Base-by-base conservation (phyloP, 2,113 vertebrate species). In the Thamnophis sirtalis region DNA sequence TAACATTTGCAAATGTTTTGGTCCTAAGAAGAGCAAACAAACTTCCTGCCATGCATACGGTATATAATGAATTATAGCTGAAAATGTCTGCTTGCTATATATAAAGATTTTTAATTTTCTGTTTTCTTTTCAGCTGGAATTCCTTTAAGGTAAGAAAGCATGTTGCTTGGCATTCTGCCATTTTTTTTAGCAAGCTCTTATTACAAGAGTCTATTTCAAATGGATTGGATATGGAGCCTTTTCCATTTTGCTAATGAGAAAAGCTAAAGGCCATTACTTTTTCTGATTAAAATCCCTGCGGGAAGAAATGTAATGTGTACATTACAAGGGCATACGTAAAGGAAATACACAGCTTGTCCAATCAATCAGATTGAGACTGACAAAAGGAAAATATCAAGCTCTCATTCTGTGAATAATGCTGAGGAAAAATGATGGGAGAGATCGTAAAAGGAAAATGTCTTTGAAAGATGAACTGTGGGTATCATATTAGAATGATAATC, bases 241-340 rank as follows among this genome's bases (percentile, higher is more conserved):
- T 97, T 97, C 97, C 96, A 98, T 97, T 97, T 97, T 95, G 95
- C 97, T 98, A 98, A 98, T 98, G 98, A 98, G 97, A 98, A 97
- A 96, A 98, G 97, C 96, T 97, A 98, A 98, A 98, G 97, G 97
- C 96, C 97, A 98, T 95, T 97, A 98, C 97, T 97, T 97, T 94
- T 97, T 96, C 97, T 98, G 97, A 98, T 98, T 98, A 97, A 97
- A 97, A 97, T 97, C 96, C 95, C 88, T 84, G 87, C 93, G 95
- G 96, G 93, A 95, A 93, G 95, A 94, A 96, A 95, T 93, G 95
- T 92, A 94, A 96, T 95, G 91, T 93, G 91, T 93, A 92, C 94
- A 91, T 97, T 95, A 95, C 80, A 54, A 93, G 86, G 93, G 93
- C 94, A 90, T 93, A 94, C 49, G 0, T 93, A 96, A 95, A 95